A percentile compares a stretch with the other conserved stretches of the same genome.
Evolutionary conservation across 2,888 invertebrate species (phyloP).

Genomic region (Argyra leucocephala): DNA sequence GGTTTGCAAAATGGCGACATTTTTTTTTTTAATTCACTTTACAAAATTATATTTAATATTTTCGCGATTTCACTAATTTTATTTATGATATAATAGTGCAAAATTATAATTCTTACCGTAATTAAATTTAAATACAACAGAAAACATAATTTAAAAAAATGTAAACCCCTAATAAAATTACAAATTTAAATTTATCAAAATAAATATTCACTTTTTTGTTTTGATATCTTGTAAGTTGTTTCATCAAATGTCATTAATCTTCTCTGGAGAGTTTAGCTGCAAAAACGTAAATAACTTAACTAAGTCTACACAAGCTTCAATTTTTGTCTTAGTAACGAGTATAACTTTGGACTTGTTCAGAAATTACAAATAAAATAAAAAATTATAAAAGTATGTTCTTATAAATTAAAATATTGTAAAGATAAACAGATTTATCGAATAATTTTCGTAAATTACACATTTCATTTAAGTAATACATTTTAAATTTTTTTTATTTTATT

Average conservation of each 20-base stretch:
- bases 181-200: conserved; percentile 4
- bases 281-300: not conserved
- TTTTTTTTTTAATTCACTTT: not conserved
- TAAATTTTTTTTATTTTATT: too few relatives aligned
- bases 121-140: not conserved
- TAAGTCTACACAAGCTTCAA: not conserved
- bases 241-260: not conserved
- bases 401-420: too few relatives aligned
- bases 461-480: too few relatives aligned
- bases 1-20: not conserved
- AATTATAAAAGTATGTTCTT: too few relatives aligned
- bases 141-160: not conserved
- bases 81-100: not conserved
- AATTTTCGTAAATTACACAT: too few relatives aligned
- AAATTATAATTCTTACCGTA: not conserved
- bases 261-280: not conserved
- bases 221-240: not conserved
- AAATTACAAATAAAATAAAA: not conserved
- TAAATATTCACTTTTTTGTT: conserved; percentile 6
- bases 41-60: not conserved
- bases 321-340: not conserved
- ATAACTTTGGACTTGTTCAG: not conserved
- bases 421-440: too few relatives aligned
- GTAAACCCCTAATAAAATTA: not conserved
- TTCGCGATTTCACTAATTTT: not conserved